A percentile compares a stretch with the other conserved stretches of the same genome.
phyloP scores from a whole-genome alignment of 2,797 vertebrate species.

The Chloroceryle inda region DNA sequence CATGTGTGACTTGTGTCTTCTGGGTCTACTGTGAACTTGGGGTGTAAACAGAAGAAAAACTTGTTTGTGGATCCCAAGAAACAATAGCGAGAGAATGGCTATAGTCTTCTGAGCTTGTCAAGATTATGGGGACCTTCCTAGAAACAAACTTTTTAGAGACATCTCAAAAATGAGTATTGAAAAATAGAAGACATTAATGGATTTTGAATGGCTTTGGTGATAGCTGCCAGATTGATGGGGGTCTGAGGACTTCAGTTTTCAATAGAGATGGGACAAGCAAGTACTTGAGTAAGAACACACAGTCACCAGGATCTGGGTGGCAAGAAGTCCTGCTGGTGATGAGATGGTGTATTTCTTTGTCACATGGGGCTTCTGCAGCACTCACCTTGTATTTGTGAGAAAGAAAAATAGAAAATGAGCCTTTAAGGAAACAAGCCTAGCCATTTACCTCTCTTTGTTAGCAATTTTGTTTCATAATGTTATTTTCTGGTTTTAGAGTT shows the following conservation, averaged over 20 bases:
- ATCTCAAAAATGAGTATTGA: not conserved
- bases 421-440: not conserved
- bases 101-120: not conserved
- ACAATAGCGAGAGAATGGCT: not conserved
- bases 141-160: not conserved
- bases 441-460: not conserved
- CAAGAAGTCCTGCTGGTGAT: not conserved
- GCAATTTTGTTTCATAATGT: not conserved
- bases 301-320: not conserved
- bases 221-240: not conserved
- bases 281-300: not conserved
- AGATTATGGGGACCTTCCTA: not conserved
- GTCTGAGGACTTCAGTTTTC: not conserved
- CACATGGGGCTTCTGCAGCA: not conserved
- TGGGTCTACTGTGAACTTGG: not conserved
- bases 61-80: not conserved
- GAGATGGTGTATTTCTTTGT: not conserved
- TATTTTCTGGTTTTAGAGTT: not conserved
- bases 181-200: not conserved
- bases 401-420: not conserved
- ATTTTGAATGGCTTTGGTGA: not conserved
- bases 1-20: fast-evolving
- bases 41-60: not conserved
- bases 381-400: not conserved
- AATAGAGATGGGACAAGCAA: not conserved